Conservation (phyloP, 2,888 invertebrate genomes). For the Leptinotarsa peninsularis region DNA sequence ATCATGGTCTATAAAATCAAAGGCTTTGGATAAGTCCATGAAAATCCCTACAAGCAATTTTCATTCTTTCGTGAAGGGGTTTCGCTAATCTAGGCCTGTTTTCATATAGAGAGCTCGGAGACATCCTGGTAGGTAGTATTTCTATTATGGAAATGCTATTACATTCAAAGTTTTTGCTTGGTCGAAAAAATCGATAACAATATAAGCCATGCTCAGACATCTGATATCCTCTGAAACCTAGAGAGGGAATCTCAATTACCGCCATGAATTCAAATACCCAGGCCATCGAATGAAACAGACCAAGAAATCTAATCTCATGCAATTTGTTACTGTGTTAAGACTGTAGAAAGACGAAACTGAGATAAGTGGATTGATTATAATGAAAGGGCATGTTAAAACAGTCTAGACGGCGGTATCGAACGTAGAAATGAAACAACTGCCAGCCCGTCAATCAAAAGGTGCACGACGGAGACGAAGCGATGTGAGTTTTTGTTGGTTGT, state of each 20-base stretch:
- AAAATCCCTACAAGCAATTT: too few relatives aligned
- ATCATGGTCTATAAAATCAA: too few relatives aligned
- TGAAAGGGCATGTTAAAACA: slow-evolving; percentile 17
- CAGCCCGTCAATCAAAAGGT: background rate
- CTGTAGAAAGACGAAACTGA: slow-evolving; percentile 2
- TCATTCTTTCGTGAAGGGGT: too few relatives aligned
- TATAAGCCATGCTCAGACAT: too few relatives aligned
- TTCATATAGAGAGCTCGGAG: too few relatives aligned
- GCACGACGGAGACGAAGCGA: background rate
- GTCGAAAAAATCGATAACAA: too few relatives aligned
- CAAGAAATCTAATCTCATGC: slow-evolving; percentile 4
- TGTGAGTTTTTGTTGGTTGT: background rate
- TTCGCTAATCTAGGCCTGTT: too few relatives aligned
- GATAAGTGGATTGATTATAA: slow-evolving; percentile 24
- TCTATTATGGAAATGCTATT: too few relatives aligned
- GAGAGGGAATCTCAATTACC: background rate
- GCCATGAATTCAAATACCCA: background rate
- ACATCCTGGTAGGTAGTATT: too few relatives aligned
- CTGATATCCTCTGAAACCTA: too few relatives aligned
- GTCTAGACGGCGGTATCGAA: slow-evolving; percentile 26
- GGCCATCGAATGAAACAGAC: slow-evolving; percentile 5
- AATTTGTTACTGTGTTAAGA: slow-evolving; percentile 1
- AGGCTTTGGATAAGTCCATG: too few relatives aligned
- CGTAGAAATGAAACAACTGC: background rate
- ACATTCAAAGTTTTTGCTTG: too few relatives aligned